phyloP scores from a whole-genome alignment of 2,888 invertebrate genomes.

The Lissocephala sabroskyi region DNA sequence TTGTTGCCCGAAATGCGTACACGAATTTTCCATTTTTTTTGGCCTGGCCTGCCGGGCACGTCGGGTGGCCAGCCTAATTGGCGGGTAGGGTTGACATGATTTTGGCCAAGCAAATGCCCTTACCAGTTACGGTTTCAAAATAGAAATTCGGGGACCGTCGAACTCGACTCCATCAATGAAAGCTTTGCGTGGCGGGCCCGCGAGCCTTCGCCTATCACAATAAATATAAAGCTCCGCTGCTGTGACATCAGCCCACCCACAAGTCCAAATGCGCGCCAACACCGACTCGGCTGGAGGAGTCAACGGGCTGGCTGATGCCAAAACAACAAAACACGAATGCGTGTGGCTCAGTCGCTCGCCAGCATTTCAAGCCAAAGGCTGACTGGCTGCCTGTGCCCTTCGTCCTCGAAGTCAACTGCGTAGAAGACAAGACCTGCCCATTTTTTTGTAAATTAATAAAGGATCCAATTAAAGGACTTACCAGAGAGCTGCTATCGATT shows the following conservation, averaged over 20 bases:
- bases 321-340: too few species aligned
- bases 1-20: background rate
- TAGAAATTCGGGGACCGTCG: too few species aligned
- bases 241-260: conserved; percentile 5
- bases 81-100: too few species aligned
- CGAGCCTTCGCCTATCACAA: background rate
- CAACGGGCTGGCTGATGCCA: too few species aligned
- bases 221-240: background rate
- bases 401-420: conserved; percentile 11
- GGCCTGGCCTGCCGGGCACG: too few species aligned
- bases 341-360: conserved; percentile 46
- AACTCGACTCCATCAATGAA: conserved; percentile 1
- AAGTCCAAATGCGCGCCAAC: background rate
- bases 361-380: conserved; percentile 47
- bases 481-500: background rate
- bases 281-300: background rate
- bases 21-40: too few species aligned
- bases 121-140: too few species aligned
- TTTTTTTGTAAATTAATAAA: background rate
- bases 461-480: background rate
- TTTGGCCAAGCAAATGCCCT: too few species aligned
- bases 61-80: too few species aligned
- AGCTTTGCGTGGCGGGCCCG: background rate
- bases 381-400: conserved; percentile 13
- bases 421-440: background rate